These are phyloP conservation scores for Hyposmocoma kahamanoa DNA, from an alignment of 1,140 invertebrate species.

Conservation along the genomic window DNA sequence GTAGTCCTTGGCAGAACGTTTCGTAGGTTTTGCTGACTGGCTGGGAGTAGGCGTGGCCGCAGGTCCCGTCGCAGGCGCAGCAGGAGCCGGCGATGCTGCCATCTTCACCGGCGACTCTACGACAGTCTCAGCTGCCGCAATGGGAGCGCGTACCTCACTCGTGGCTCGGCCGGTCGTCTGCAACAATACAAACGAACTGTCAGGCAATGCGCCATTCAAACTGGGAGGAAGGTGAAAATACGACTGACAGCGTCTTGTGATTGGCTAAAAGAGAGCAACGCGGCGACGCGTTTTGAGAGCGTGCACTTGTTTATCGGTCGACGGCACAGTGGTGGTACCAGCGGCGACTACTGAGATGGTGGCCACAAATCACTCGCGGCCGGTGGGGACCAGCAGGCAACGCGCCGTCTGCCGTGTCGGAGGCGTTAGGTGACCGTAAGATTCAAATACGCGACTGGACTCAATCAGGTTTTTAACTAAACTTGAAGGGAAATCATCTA, in stretches of 20 bases:
- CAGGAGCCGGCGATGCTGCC: slow-evolving; percentile 49
- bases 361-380: slow-evolving; percentile 9
- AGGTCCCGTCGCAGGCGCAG: slow-evolving; percentile 39
- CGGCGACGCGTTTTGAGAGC: slow-evolving; percentile 31
- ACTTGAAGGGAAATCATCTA: not conserved
- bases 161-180: slow-evolving; percentile 54
- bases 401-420: slow-evolving; percentile 31
- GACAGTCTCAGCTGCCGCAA: slow-evolving; percentile 51
- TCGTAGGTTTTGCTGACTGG: slow-evolving; percentile 72
- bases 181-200: slow-evolving; percentile 41
- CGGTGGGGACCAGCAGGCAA: slow-evolving; percentile 35
- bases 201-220: not conserved
- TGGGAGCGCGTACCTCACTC: slow-evolving; percentile 55
- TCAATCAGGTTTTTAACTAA: not conserved
- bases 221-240: not conserved
- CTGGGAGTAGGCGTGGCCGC: slow-evolving; percentile 49
- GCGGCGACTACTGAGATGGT: slow-evolving; percentile 19
- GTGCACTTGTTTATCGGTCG: slow-evolving; percentile 36
- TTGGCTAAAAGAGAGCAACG: slow-evolving; percentile 16
- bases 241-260: slow-evolving; percentile 7
- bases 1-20: slow-evolving; percentile 89
- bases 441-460: not conserved
- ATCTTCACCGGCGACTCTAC: slow-evolving; percentile 57
- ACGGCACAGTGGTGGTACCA: slow-evolving; percentile 9
- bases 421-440: slow-evolving; percentile 23